Conservation (phyloP, 1,140 invertebrate genomes). For the Drosophila baimaii region DNA sequence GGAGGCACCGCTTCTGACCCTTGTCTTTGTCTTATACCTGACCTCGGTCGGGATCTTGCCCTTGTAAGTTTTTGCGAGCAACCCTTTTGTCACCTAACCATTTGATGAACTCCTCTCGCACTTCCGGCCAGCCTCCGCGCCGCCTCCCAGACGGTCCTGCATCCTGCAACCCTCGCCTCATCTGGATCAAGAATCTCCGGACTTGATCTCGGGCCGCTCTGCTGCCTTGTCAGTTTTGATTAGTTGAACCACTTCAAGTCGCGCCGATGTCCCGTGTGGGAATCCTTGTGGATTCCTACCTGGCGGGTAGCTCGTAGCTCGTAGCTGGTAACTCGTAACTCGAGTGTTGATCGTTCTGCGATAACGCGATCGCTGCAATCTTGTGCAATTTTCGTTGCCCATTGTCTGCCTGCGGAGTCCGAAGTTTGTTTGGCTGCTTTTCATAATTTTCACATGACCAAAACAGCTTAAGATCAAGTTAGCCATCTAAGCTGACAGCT, state of each 20-base stretch:
- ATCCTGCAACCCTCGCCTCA: conserved; percentile 22
- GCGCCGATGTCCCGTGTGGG: conserved; percentile 63
- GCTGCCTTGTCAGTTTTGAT: conserved; percentile 79
- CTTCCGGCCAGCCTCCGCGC: conserved; percentile 61
- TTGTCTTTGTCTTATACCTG: conserved; percentile 78
- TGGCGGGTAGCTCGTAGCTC: conserved; percentile 49
- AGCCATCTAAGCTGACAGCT: conserved; percentile 79
- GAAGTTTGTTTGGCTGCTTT: conserved; percentile 57
- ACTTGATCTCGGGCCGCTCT: conserved; percentile 71
- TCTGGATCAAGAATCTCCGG: conserved; percentile 41
- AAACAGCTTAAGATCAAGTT: conserved; percentile 83
- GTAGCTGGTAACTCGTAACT: conserved; percentile 48
- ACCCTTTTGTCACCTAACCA: conserved; percentile 77
- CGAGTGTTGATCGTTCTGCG: conserved; percentile 65
- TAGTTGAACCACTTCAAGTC: conserved; percentile 77
- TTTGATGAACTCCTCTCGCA: conserved; percentile 72
- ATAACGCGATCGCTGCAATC: conserved; percentile 62
- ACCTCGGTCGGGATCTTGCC: conserved; percentile 40
- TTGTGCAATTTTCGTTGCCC: conserved; percentile 63
- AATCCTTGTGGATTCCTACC: conserved; percentile 55
- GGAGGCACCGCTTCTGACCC: conserved; percentile 57
- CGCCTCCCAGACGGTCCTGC: conserved; percentile 5
- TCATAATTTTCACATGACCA: conserved; percentile 82
- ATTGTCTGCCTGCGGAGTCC: conserved; percentile 46
- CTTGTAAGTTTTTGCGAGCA: conserved; percentile 62